Evolutionary conservation across 2,797 vertebrate genomes (phyloP).

Genomic region (Myripristis jacobus): DNA sequence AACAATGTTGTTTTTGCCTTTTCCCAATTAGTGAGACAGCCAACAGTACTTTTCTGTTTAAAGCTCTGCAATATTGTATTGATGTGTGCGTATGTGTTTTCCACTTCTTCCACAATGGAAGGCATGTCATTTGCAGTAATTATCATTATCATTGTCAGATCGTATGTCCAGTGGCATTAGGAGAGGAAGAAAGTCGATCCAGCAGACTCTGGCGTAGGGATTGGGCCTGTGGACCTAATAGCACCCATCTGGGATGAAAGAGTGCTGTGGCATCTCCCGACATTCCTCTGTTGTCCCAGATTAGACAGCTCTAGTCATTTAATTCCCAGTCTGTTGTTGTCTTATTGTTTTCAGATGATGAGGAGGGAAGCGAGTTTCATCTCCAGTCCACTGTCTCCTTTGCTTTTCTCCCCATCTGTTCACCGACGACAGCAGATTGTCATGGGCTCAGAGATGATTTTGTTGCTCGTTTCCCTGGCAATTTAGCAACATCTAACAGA

Average conservation of each 20-base stretch:
- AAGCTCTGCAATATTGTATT: conserved; percentile 27
- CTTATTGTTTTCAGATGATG: conserved; percentile 74
- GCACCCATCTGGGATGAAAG: conserved; percentile 75
- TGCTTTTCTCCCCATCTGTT: conserved; percentile 14
- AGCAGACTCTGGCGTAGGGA: conserved; percentile 46
- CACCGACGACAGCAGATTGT: conserved; percentile 22
- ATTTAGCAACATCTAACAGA: conserved; percentile 26
- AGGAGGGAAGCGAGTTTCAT: conserved; percentile 48
- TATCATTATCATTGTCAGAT: conserved; percentile 78
- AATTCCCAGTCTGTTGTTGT: conserved; percentile 60
- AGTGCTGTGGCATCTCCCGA: conserved; percentile 60
- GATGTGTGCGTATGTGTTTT: conserved; percentile 23
- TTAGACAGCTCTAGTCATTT: conserved; percentile 63
- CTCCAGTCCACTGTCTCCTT: conserved; percentile 21
- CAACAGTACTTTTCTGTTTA: conserved; percentile 16
- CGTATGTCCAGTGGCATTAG: conserved; percentile 70
- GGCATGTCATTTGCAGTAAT: conserved; percentile 71
- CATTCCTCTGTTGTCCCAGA: conserved; percentile 68
- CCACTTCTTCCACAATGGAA: conserved; percentile 58
- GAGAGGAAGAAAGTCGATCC: conserved; percentile 58
- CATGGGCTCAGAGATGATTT: background rate
- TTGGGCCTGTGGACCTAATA: conserved; percentile 61
- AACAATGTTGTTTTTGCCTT: conserved; percentile 9
- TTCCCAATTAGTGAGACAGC: conserved; percentile 21
- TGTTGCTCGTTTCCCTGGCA: conserved; percentile 27